Evolutionary conservation across 2,797 vertebrate genomes (phyloP).

Genomic region (Crypturellus tataupa): DNA sequence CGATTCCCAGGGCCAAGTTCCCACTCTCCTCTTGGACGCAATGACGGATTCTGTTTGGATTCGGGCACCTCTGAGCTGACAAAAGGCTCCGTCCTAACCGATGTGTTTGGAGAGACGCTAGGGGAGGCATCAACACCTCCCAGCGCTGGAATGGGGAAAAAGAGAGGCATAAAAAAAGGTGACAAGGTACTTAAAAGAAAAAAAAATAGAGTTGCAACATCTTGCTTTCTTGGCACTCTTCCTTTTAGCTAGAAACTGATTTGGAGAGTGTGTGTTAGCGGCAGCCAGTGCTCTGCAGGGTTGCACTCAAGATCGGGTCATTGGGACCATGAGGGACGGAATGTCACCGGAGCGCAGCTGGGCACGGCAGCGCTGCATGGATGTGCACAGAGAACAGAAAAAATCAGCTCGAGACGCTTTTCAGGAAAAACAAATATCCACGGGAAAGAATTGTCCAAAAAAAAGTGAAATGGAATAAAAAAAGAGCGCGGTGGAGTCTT

Average conservation of each 20-base stretch:
- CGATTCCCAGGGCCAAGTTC: neutral
- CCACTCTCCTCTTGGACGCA: neutral
- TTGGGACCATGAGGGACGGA: accelerated
- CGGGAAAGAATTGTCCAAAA: neutral
- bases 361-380: neutral
- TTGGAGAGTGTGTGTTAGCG: neutral
- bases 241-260: neutral
- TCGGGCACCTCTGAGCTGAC: constrained; percentile 29
- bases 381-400: neutral
- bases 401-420: constrained; percentile 35
- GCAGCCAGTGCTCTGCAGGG: neutral
- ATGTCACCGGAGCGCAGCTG: neutral
- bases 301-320: neutral
- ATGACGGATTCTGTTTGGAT: constrained; percentile 29
- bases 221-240: neutral
- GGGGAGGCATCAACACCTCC: constrained; percentile 35
- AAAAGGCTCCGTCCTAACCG: neutral
- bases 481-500: neutral
- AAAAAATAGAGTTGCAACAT: neutral
- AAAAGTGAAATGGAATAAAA: neutral
- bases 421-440: constrained; percentile 22
- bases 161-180: neutral
- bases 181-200: accelerated
- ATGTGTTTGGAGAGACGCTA: neutral
- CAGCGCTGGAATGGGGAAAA: constrained; percentile 46